Evolutionary conservation across 2,888 invertebrate species (phyloP), one percentile per base, ranked within the genome.

Genomic region (Boloria euphrosyne): DNA sequence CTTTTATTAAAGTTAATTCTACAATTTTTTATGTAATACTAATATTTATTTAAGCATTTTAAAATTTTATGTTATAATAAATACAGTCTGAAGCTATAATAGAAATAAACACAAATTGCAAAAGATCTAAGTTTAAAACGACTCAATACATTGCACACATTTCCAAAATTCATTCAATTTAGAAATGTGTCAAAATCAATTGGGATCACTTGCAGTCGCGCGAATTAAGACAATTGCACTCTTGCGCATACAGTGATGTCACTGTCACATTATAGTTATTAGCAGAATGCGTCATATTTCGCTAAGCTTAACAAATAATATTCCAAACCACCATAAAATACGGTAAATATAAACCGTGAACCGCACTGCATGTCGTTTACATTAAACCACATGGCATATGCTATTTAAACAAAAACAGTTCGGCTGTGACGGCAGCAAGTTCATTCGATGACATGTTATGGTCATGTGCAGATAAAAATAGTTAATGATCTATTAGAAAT

Each of bases 191-290:
- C 65, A 62, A 52, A 43, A 55, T 44, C 62, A 66, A 68, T 68
- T 63, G 27, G 62, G 67, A 38, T 44, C 57, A 66, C 49, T 67
- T 65, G 62, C 57, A 43, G 61, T 66, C 61, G 58, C 52, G 50
- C 47, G 47, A 63, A 64, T 57, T 47, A 61, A 61, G 47, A 57
- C 22, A 14, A 64, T 17, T 51, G 51, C 57, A 51, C 27, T 64
- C 49, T 43, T 49, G 62, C 17, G 50, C 22, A 58, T 64, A 14
- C 44, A 10, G 57, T 27, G 17, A 44, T 57, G 57, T 63, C 57
- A 51, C 63, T 57, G 17, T 63, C 17, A 14, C 22, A 57, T 31
- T 27, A 31, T 13, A 31, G 31, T 50, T 64, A 43, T 51, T 51
- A 4, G 55, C 44, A 44, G 22, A 1, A 47, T 53, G 50, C 49